These are phyloP conservation scores for Xylota sylvarum DNA, from an alignment of 2,888 invertebrate species.

Conservation along the genomic window DNA sequence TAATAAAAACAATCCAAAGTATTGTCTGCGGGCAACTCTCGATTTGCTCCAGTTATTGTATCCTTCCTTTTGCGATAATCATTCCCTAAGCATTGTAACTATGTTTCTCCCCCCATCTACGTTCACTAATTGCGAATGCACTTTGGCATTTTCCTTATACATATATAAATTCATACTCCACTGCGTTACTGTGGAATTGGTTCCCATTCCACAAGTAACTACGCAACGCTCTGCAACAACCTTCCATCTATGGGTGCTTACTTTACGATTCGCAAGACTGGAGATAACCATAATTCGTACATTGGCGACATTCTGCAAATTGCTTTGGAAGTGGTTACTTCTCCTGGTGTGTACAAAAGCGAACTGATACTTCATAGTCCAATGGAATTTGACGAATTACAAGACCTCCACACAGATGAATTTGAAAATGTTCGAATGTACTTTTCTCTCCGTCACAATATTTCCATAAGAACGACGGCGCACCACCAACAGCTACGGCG, in stretches of 20 bases:
- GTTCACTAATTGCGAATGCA: slow-evolving; percentile 56
- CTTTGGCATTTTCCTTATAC: slow-evolving; percentile 35
- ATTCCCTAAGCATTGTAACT: slow-evolving; percentile 18
- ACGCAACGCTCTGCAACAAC: slow-evolving; percentile 31
- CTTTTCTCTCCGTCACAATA: slow-evolving; percentile 40
- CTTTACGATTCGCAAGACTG: slow-evolving; percentile 42
- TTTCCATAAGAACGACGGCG: slow-evolving; percentile 36
- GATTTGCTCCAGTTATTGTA: slow-evolving; percentile 7
- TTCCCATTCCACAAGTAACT: slow-evolving; percentile 51
- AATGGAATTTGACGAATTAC: slow-evolving; percentile 73
- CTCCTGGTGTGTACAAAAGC: background rate
- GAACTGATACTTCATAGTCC: background rate
- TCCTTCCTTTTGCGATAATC: slow-evolving; percentile 19
- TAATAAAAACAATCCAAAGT: no score
- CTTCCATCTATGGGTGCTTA: slow-evolving; percentile 62
- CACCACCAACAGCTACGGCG: slow-evolving; percentile 15
- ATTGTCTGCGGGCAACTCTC: background rate
- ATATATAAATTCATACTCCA: slow-evolving; percentile 8
- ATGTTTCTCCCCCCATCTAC: background rate
- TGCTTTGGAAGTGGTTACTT: slow-evolving; percentile 37
- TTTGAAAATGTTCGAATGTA: slow-evolving; percentile 45
- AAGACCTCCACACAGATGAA: slow-evolving; percentile 65
- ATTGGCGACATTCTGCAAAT: slow-evolving; percentile 69
- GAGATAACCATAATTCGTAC: slow-evolving; percentile 59
- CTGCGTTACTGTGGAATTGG: slow-evolving; percentile 40